phyloP scores from a whole-genome alignment of 1,140 invertebrate genomes.

The Drosophila erecta region DNA sequence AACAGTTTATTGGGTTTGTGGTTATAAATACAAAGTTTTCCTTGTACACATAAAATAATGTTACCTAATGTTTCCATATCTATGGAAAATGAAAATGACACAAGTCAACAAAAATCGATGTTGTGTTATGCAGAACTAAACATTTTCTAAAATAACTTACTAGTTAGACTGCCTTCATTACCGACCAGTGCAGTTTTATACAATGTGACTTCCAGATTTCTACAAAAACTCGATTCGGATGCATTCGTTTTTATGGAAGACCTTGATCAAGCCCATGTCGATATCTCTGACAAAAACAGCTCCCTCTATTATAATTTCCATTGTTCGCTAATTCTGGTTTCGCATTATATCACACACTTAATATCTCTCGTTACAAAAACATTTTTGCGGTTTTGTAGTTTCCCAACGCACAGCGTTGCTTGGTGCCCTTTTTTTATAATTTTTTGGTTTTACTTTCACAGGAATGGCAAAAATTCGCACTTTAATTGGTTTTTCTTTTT shows the following conservation, averaged over 20 bases:
- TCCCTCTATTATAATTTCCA: slow-evolving; percentile 34
- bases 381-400: slow-evolving; percentile 2
- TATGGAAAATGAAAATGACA: slow-evolving; percentile 10
- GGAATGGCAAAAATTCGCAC: background rate
- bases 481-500: too few species aligned
- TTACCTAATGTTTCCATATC: slow-evolving; percentile 42
- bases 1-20: slow-evolving; percentile 42
- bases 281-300: slow-evolving; percentile 23
- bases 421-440: background rate
- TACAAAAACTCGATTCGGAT: slow-evolving; percentile 61
- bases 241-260: slow-evolving; percentile 55
- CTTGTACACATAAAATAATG: slow-evolving; percentile 70
- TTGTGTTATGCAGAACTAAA: background rate
- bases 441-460: background rate
- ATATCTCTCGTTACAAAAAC: slow-evolving; percentile 31
- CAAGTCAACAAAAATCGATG: slow-evolving; percentile 2
- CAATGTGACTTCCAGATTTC: slow-evolving; percentile 66
- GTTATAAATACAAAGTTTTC: slow-evolving; percentile 54
- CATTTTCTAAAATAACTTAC: background rate
- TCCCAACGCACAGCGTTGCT: slow-evolving; percentile 4
- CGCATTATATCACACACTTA: slow-evolving; percentile 49
- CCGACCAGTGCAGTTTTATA: slow-evolving; percentile 16
- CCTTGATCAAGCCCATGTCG: slow-evolving; percentile 36
- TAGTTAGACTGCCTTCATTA: background rate
- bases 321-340: slow-evolving; percentile 42